Evolutionary conservation across 1,140 invertebrate genomes (phyloP), one percentile per base, ranked within the genome.

Genomic region (Uloborus diversus): DNA sequence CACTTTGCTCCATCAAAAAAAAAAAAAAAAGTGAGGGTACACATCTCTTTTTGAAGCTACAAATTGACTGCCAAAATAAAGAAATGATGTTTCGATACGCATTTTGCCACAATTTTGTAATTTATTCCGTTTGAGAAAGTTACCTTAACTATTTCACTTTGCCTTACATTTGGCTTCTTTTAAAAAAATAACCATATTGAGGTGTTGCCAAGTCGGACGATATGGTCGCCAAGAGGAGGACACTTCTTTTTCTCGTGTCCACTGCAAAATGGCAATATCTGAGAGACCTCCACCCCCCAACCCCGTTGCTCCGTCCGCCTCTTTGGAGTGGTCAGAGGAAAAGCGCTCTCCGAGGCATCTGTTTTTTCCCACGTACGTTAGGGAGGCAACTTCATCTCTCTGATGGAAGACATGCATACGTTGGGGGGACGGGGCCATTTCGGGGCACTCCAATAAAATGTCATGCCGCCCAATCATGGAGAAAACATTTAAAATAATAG

Each of bases 401-500:
- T 65, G 73, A 78, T 78, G 73, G 73, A 65, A 78, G 32, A 51
- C 61, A 78, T 62, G 73, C 73, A 78, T 65, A 78, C 73, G 57
- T 78, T 35, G 35, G 73, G 73, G 71, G 37, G 49, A 53, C 13
- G 42, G 42, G 47, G 57, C 53, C 56, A 33, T 56, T 71, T 37
- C 28, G n/a, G 69, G 69, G 17, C 69, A 71, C 56, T 59, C 37
- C 73, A 78, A 78, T 78, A 78, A 78, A 78, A 78, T 78, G 73
- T 78, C 73, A 78, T 78, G 73, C 73, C 37, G 57, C 73, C 73
- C 33, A 78, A 78, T 78, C 73, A 78, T 78, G 73, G 35, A 33
- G 73, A 78, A n/a, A 78, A 78, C 73, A 78, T 78, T 78, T 78
- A 78, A 78, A 78, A 78, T 78, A 78, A 78, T 78, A 78, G 73